Evolutionary conservation across 2,888 invertebrate genomes (phyloP), one percentile per base, ranked within the genome.

Genomic region (Drosophila emarginata): DNA sequence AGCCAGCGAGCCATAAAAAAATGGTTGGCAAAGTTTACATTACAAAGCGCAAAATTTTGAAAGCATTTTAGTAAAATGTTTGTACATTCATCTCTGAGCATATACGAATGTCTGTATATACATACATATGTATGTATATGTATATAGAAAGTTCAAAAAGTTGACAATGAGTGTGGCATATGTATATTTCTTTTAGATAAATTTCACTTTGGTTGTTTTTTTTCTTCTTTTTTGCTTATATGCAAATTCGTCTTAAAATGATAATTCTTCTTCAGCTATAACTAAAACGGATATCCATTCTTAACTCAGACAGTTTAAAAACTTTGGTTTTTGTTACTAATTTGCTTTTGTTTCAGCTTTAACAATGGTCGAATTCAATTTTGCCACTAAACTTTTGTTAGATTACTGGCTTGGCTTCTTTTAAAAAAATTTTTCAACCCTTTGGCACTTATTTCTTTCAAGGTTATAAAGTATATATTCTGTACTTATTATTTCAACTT

Each of bases 381-480:
- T 76, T 67, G 60, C 69, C 69, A 51, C 72, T 51, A 64, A 63
- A 53, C 61, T 58, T 61, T 72, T 61, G 54, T 58, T 18, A 53
- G 64, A 51, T 72, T 74, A 83, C 80, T 74, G 78, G 59, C 57
- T 61, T 58, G 51, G 32, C 62, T 62, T 67, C 28, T 7, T 12
- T 6, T 15, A 53, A 32, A 54, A 32, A 51, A 51, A 12, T 9
- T 51, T 51, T 6, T 15, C 70, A 84, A 82, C 85, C 72, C 60
- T 62, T 61, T 61, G 52, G n/a, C 32, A 15, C 59, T 36, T 36
- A 74, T 68, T 63, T 67, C 53, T 74, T 82, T 87, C 87, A 81
- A 82, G 85, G 82, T 82, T 87, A 82, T 84, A 84, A 84, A 83
- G 14, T 52, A 65, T 78, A 61, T 67, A 67, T 67, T 74, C 65